A percentile compares a stretch with the other conserved stretches of the same genome.
Conservation (phyloP, 2,888 invertebrate species). For the Pristionchus japonicus region DNA sequence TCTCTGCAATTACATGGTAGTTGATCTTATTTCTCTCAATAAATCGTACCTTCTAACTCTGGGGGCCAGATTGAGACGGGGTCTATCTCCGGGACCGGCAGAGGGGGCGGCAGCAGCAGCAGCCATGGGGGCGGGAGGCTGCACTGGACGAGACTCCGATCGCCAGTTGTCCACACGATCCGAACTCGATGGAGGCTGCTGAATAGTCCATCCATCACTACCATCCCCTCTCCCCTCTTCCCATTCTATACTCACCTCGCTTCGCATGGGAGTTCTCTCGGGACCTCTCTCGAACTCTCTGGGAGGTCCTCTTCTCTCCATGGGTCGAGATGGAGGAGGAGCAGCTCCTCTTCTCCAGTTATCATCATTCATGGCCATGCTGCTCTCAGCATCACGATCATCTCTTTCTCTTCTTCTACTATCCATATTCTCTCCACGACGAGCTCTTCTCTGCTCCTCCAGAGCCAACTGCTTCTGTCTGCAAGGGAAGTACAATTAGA, state of each 20-base stretch:
- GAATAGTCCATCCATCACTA: neutral
- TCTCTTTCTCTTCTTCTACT: conserved; percentile 39
- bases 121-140: neutral
- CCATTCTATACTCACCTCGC: neutral
- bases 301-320: conserved; percentile 44
- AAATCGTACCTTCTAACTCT: neutral
- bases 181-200: neutral
- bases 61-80: conserved; percentile 41
- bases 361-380: conserved; percentile 39
- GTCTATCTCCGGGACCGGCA: neutral
- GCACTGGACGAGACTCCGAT: neutral
- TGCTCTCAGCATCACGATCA: neutral
- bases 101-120: neutral
- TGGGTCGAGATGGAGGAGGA: neutral
- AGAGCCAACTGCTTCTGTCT: conserved; percentile 53
- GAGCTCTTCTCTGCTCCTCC: conserved; percentile 56
- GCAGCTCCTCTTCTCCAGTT: conserved; percentile 45
- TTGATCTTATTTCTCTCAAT: neutral
- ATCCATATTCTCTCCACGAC: conserved; percentile 41
- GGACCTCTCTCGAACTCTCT: neutral
- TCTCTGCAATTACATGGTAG: conserved; percentile 3
- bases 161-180: conserved; percentile 42
- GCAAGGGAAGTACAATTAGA: too few species aligned
- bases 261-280: conserved; percentile 43
- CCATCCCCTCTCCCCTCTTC: neutral